Evolutionary conservation across 2,797 vertebrate species (phyloP).

Genomic region (Potorous gilbertii): DNA sequence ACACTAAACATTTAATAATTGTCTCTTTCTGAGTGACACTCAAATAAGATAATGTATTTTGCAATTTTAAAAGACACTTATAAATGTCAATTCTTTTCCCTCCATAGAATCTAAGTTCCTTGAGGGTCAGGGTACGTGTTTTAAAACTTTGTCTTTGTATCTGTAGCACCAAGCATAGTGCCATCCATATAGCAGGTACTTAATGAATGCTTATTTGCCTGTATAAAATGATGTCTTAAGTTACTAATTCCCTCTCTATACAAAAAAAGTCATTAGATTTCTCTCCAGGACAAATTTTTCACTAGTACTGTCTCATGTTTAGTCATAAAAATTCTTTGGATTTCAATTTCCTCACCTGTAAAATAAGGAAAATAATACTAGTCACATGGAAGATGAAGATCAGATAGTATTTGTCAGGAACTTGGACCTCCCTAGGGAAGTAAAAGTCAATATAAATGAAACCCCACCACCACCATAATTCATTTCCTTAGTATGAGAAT

Average conservation of each 20-base stretch:
- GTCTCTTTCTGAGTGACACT: background rate
- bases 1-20: background rate
- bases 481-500: background rate
- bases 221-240: constrained; percentile 54
- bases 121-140: background rate
- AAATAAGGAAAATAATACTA: constrained; percentile 29
- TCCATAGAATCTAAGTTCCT: background rate
- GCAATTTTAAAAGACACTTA: background rate
- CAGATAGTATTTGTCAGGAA: constrained; percentile 18
- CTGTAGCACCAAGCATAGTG: too few species aligned
- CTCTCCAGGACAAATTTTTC: constrained; percentile 35
- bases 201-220: background rate
- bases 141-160: too few species aligned
- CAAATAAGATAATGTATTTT: background rate
- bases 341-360: constrained; percentile 40
- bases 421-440: constrained; percentile 28
- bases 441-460: constrained; percentile 12
- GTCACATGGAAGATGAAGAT: constrained; percentile 33
- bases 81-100: background rate
- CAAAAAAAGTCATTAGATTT: constrained; percentile 44
- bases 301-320: constrained; percentile 44
- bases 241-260: constrained; percentile 52
- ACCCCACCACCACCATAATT: background rate
- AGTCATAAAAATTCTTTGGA: constrained; percentile 57
- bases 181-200: too few species aligned